Percentiles rank a stretch among this genome's conserved stretches.
These are phyloP conservation scores for Passer domesticus DNA, from an alignment of 2,113 vertebrate genomes.

Conservation along the genomic window DNA sequence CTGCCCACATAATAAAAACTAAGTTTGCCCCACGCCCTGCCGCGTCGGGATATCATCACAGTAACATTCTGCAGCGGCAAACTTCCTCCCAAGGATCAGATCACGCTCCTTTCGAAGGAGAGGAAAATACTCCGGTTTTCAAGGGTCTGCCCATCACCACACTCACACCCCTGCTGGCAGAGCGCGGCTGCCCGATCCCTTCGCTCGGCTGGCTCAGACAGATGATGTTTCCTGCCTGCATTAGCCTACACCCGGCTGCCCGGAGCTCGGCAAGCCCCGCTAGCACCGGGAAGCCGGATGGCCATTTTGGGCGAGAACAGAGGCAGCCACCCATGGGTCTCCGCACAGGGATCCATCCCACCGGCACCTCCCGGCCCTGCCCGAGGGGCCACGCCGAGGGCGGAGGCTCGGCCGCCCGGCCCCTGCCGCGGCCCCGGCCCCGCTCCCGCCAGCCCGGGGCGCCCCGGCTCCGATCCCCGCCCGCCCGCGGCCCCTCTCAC, in stretches of 20 bases:
- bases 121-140: accelerated
- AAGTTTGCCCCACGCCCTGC: not conserved
- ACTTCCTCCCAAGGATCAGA: not conserved
- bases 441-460: not conserved
- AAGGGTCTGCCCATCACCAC: not conserved
- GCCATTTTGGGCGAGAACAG: not conserved
- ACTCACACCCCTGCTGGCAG: accelerated
- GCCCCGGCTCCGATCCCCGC: not conserved
- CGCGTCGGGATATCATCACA: not conserved
- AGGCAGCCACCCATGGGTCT: not conserved
- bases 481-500: not conserved
- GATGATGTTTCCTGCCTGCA: accelerated
- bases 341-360: not conserved
- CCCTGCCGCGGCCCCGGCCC: not conserved
- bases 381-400: not conserved
- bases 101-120: not conserved
- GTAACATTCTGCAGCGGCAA: accelerated
- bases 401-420: not conserved
- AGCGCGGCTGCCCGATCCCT: not conserved
- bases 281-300: no score
- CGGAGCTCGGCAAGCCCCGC: not conserved
- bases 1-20: not conserved
- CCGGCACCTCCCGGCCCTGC: not conserved
- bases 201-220: not conserved
- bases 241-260: accelerated